Evolutionary conservation across 2,888 invertebrate species (phyloP).

Genomic region (Hirtodrosophila trivittata): DNA sequence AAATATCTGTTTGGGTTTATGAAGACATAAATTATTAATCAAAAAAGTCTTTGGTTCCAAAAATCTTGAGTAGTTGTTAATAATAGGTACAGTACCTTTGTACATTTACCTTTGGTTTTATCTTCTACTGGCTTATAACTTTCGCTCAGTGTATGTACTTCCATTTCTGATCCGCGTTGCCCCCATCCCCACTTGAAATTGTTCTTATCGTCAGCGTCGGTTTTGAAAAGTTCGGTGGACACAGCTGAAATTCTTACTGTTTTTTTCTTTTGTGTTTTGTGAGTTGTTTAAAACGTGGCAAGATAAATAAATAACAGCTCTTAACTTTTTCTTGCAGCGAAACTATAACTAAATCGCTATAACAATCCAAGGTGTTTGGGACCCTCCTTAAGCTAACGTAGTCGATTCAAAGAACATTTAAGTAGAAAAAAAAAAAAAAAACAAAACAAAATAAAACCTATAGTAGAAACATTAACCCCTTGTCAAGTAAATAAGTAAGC

Average conservation of each 20-base stretch:
- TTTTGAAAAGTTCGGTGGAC: constrained; percentile 58
- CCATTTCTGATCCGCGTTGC: constrained; percentile 7
- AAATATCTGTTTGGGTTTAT: not conserved
- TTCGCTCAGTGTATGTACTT: constrained; percentile 37
- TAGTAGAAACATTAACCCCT: constrained; percentile 52
- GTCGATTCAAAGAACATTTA: constrained; percentile 17
- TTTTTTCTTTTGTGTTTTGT: constrained; percentile 50
- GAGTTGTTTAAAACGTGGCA: constrained; percentile 58
- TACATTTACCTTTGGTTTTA: no score
- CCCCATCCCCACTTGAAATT: constrained; percentile 9
- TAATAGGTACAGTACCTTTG: no score
- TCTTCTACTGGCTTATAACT: no score
- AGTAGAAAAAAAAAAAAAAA: constrained; percentile 4
- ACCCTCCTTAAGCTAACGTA: constrained; percentile 43
- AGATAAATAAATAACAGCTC: constrained; percentile 50
- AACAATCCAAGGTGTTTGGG: constrained; percentile 62
- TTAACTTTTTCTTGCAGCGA: constrained; percentile 70
- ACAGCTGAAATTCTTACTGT: constrained; percentile 62
- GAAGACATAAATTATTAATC: no score
- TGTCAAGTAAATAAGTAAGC: constrained; percentile 44
- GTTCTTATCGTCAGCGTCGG: constrained; percentile 49
- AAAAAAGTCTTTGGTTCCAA: no score
- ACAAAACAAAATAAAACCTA: constrained; percentile 17
- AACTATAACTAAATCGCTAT: constrained; percentile 55
- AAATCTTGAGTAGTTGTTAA: no score